phyloP scores from a whole-genome alignment of 2,797 vertebrate species.

The Antennarius maculatus region DNA sequence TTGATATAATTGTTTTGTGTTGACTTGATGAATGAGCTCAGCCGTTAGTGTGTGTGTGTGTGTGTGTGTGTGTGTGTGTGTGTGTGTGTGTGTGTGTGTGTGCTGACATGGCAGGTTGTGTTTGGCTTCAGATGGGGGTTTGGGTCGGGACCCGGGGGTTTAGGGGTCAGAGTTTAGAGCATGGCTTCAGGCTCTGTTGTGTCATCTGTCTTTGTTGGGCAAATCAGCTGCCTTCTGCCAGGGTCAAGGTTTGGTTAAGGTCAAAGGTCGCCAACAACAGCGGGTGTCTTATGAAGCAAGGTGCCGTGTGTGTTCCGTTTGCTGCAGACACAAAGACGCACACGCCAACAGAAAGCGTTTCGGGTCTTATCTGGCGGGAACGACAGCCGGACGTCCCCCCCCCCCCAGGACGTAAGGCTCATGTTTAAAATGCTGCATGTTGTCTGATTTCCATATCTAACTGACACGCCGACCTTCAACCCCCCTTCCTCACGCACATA shows the following conservation, averaged over 20 bases:
- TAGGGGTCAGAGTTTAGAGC: slow-evolving; percentile 55
- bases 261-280: slow-evolving; percentile 76
- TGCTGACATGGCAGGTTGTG: slow-evolving; percentile 53
- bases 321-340: slow-evolving; percentile 60
- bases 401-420: slow-evolving; percentile 59
- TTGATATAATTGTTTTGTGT: slow-evolving; percentile 60
- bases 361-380: slow-evolving; percentile 67
- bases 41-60: slow-evolving; percentile 36
- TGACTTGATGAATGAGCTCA: slow-evolving; percentile 59
- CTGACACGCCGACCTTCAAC: slow-evolving; percentile 54
- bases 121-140: slow-evolving; percentile 59
- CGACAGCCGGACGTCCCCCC: slow-evolving; percentile 64
- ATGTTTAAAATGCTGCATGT: slow-evolving; percentile 74
- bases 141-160: slow-evolving; percentile 32
- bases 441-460: slow-evolving; percentile 86
- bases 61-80: slow-evolving; percentile 27
- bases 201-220: slow-evolving; percentile 64
- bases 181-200: slow-evolving; percentile 40
- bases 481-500: slow-evolving; percentile 41
- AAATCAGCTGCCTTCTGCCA: slow-evolving; percentile 76
- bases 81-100: slow-evolving; percentile 40
- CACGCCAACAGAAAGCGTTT: slow-evolving; percentile 41
- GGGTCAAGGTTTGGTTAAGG: slow-evolving; percentile 83
- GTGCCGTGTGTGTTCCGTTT: slow-evolving; percentile 68
- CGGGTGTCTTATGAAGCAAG: slow-evolving; percentile 56